These are phyloP conservation scores for Lamproptera curius DNA, from an alignment of 2,888 invertebrate genomes.

Conservation along the genomic window DNA sequence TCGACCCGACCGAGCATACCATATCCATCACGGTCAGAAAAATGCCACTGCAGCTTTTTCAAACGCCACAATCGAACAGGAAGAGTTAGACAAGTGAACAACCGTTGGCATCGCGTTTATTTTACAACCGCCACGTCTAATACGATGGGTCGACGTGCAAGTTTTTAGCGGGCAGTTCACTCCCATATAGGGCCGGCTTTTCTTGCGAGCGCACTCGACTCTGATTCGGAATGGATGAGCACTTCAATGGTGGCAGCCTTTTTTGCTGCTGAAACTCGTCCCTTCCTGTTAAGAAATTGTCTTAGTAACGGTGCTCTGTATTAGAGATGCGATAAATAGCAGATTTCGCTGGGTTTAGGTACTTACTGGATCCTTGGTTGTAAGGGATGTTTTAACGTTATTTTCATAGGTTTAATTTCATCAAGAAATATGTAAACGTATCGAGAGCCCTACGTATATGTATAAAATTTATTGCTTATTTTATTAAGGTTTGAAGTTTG, in stretches of 20 bases:
- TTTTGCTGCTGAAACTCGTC: constrained; percentile 14
- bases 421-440: too few species aligned
- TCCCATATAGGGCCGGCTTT: constrained; percentile 32
- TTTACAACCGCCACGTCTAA: constrained; percentile 19
- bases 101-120: constrained; percentile 20
- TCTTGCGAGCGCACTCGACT: constrained; percentile 17
- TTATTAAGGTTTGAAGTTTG: too few species aligned
- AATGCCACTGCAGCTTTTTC: constrained; percentile 17
- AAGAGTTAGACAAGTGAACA: constrained; percentile 19
- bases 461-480: too few species aligned
- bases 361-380: too few species aligned
- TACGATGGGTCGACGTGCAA: constrained; percentile 27
- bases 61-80: constrained; percentile 14
- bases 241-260: constrained; percentile 16
- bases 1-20: constrained; percentile 15
- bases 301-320: too few species aligned
- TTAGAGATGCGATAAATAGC: too few species aligned
- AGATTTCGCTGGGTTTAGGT: too few species aligned
- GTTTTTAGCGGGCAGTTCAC: constrained; percentile 35
- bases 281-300: constrained; percentile 16
- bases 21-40: constrained; percentile 21
- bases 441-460: too few species aligned
- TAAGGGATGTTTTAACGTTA: too few species aligned
- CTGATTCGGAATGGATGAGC: constrained; percentile 19
- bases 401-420: too few species aligned